Conservation (phyloP, 2,797 vertebrate genomes). For the Myotis findleyi region DNA sequence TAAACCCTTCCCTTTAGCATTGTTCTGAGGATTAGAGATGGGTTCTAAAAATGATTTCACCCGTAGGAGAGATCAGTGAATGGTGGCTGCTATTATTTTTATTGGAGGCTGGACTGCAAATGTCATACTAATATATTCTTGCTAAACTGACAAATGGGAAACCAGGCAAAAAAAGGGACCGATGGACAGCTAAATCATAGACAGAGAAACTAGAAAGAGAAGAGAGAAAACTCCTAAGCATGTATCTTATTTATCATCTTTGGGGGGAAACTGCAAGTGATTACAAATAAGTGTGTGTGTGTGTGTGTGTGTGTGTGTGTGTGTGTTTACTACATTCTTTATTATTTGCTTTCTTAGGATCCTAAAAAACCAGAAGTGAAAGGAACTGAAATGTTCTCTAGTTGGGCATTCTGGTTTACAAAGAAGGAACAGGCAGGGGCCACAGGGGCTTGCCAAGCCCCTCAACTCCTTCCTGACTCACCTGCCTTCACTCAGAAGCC, state of each 20-base stretch:
- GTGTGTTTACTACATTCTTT: not conserved
- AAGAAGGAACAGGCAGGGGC: not conserved
- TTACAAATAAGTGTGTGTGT: slow-evolving; percentile 49
- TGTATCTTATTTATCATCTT: slow-evolving; percentile 64
- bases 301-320: not conserved
- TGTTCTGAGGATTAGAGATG: slow-evolving; percentile 30
- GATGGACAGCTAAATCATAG: slow-evolving; percentile 70
- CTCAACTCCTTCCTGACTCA: not conserved
- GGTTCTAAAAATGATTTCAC: not conserved
- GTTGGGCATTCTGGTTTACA: not conserved
- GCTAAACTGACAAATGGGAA: not conserved
- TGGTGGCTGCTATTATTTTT: not conserved
- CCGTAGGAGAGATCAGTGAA: not conserved
- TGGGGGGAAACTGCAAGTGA: not conserved
- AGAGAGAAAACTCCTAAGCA: slow-evolving; percentile 64
- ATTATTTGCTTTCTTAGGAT: slow-evolving; percentile 54
- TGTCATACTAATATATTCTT: not conserved
- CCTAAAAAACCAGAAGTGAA: slow-evolving; percentile 1
- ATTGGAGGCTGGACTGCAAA: not conserved
- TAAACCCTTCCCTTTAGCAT: slow-evolving; percentile 44
- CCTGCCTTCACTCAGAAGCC: not conserved
- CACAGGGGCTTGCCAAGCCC: not conserved
- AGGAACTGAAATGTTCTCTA: not conserved
- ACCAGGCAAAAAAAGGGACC: not conserved
- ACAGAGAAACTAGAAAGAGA: slow-evolving; percentile 71